Percentiles rank a stretch among this genome's conserved stretches.
Evolutionary conservation across 53 echinoderm and acorn worm species (phyloP).

Genomic region (Zoroaster sp.): DNA sequence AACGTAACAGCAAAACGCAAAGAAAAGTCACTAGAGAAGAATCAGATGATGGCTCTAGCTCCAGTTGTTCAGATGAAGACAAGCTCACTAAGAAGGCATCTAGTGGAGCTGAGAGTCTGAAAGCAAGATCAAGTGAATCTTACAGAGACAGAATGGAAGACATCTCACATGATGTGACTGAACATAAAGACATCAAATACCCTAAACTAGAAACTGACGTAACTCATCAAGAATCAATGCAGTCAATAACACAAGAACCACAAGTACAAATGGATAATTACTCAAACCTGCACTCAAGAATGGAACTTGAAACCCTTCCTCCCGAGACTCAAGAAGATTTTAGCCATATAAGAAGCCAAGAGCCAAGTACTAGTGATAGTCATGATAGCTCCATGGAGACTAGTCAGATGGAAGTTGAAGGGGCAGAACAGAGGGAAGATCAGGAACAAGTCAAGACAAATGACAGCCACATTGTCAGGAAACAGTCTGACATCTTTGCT

Average conservation of each 20-base stretch:
- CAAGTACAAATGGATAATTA: background rate
- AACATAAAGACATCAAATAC: too few species aligned
- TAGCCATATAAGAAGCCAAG: background rate
- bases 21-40: background rate
- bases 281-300: background rate
- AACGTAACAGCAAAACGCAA: conserved; percentile 41
- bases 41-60: conserved; percentile 3
- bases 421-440: background rate
- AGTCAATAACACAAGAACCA: background rate
- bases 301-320: background rate
- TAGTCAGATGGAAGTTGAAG: background rate
- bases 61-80: conserved; percentile 9
- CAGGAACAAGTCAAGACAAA: conserved; percentile 16
- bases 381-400: background rate
- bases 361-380: background rate
- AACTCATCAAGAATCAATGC: background rate
- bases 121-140: background rate
- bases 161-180: too few species aligned
- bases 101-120: background rate
- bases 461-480: background rate
- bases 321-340: background rate
- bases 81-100: background rate
- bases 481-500: conserved; percentile 51
- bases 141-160: background rate
- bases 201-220: background rate